phyloP scores from a whole-genome alignment of 1,140 invertebrate species.

The Ceratina japonica region DNA sequence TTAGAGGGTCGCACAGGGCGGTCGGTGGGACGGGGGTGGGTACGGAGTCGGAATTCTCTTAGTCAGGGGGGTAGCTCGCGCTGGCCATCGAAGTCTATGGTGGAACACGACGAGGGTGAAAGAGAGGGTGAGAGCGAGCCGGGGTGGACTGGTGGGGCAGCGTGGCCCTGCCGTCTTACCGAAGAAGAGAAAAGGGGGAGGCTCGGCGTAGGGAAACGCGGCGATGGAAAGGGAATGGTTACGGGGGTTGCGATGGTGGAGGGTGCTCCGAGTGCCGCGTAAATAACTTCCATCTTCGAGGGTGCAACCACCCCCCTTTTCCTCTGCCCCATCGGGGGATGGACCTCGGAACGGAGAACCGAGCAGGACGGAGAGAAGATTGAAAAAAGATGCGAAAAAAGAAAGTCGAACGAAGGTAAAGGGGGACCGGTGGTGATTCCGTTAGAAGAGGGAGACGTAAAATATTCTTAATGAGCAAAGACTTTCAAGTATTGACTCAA shows the following conservation, averaged over 20 bases:
- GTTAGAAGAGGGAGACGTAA: constrained; percentile 68
- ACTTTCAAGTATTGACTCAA: constrained; percentile 79
- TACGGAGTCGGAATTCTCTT: constrained; percentile 55
- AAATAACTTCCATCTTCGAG: constrained; percentile 72
- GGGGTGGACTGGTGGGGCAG: constrained; percentile 32
- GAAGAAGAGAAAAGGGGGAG: constrained; percentile 48
- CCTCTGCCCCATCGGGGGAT: constrained; percentile 5
- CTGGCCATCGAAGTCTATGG: constrained; percentile 53
- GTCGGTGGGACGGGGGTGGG: constrained; percentile 32
- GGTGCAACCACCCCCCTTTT: constrained; percentile 52
- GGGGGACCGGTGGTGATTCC: constrained; percentile 40
- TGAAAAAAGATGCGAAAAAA: constrained; percentile 45
- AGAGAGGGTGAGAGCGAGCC: constrained; percentile 36
- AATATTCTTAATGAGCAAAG: constrained; percentile 79
- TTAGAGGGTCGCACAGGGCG: constrained; percentile 29
- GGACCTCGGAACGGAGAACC: constrained; percentile 30
- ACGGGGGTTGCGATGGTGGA: constrained; percentile 58
- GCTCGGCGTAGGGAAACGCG: constrained; percentile 39
- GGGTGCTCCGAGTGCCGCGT: constrained; percentile 62
- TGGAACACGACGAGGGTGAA: constrained; percentile 52
- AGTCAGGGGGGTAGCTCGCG: constrained; percentile 25
- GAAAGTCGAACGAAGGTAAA: constrained; percentile 21
- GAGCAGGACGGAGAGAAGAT: constrained; percentile 26
- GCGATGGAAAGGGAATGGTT: constrained; percentile 55
- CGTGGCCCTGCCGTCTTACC: constrained; percentile 53